phyloP scores from a whole-genome alignment of 2,797 vertebrate species.

The Sarcoramphus papa region DNA sequence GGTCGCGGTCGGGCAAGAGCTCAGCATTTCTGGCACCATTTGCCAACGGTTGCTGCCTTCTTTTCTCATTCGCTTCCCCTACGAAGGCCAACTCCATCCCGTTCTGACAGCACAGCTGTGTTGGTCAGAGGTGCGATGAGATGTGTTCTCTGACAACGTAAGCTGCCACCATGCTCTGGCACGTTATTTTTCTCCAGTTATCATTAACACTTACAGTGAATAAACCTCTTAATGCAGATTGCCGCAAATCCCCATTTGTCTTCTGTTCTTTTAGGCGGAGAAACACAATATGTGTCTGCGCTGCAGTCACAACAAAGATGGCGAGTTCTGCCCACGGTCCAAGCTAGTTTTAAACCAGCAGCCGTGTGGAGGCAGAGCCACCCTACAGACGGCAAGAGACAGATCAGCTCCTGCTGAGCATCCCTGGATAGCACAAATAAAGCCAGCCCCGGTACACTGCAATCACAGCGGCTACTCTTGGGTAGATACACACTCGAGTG shows the following conservation, averaged over 20 bases:
- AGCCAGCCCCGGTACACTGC: neutral
- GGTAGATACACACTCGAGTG: neutral
- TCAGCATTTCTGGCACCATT: neutral
- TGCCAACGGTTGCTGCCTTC: neutral
- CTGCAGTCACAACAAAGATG: slow-evolving; percentile 55
- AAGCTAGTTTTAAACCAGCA: slow-evolving; percentile 31
- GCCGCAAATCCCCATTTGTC: neutral
- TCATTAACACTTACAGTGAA: slow-evolving; percentile 36
- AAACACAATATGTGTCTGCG: slow-evolving; percentile 32
- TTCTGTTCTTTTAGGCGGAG: slow-evolving; percentile 34
- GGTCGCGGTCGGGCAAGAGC: neutral
- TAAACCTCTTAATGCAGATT: slow-evolving; percentile 48
- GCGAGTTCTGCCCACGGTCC: slow-evolving; percentile 40
- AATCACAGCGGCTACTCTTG: neutral
- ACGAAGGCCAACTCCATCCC: neutral
- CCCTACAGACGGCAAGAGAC: neutral
- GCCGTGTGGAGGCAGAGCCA: slow-evolving; percentile 3
- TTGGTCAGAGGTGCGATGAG: slow-evolving; percentile 46
- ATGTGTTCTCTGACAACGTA: slow-evolving; percentile 33
- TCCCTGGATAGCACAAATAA: neutral
- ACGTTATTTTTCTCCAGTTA: slow-evolving; percentile 39
- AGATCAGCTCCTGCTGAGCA: neutral
- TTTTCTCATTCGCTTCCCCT: neutral
- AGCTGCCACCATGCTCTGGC: slow-evolving; percentile 38
- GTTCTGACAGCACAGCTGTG: slow-evolving; percentile 36